phyloP scores from a whole-genome alignment of 2,888 invertebrate species.

The Aproaerema taeniolella region DNA sequence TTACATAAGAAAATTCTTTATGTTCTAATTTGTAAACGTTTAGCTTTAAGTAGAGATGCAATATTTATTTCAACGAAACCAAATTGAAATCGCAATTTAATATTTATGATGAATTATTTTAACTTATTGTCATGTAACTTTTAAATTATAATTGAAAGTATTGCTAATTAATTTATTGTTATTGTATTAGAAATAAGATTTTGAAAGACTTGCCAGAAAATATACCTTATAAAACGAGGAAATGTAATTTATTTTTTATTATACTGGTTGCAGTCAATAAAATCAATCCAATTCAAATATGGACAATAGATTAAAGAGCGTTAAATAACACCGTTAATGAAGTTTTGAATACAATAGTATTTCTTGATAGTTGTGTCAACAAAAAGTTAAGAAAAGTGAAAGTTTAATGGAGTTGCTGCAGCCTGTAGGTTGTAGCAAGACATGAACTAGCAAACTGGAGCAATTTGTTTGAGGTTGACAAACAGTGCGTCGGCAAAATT shows the following conservation, averaged over 20 bases:
- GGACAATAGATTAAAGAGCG: background rate
- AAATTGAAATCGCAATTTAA: conserved; percentile 55
- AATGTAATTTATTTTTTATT: background rate
- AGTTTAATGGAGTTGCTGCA: conserved; percentile 37
- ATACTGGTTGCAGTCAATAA: background rate
- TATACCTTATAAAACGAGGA: conserved; percentile 17
- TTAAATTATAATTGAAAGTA: conserved; percentile 16
- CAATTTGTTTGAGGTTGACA: conserved; percentile 23
- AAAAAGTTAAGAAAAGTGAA: conserved; percentile 49
- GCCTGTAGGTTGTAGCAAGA: too few species aligned
- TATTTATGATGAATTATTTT: conserved; percentile 36
- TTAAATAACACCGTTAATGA: conserved; percentile 4
- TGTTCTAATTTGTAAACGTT: too few species aligned
- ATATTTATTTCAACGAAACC: conserved; percentile 42
- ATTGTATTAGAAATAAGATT: too few species aligned
- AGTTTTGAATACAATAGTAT: background rate
- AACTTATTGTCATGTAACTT: conserved; percentile 27
- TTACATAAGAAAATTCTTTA: too few species aligned
- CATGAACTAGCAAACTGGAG: conserved; percentile 31
- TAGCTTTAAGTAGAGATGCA: conserved; percentile 13
- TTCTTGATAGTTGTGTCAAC: background rate
- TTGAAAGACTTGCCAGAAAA: conserved; percentile 45
- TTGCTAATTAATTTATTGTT: too few species aligned
- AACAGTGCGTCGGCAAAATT: conserved; percentile 32
- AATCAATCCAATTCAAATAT: background rate